A percentile compares a stretch with the other conserved stretches of the same genome.
phyloP scores from a whole-genome alignment of 1,140 invertebrate species.

The Panagrolaimus sp. region DNA sequence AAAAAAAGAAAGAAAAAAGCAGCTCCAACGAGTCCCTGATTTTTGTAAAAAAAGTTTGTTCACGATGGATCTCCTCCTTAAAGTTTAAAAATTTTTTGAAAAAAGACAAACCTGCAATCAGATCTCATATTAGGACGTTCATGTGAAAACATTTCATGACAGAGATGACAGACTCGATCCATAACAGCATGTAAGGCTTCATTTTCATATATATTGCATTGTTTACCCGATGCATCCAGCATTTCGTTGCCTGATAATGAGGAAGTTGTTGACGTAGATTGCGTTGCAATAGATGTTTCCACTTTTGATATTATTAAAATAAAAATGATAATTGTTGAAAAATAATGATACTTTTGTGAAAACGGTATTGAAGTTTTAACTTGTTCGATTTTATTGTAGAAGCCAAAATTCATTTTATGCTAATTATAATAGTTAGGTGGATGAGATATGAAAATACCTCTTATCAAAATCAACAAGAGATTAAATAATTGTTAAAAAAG shows the following conservation, averaged over 20 bases:
- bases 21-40: background rate
- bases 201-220: constrained; percentile 14
- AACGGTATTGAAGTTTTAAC: no score
- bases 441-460: no score
- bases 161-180: background rate
- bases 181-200: constrained; percentile 9
- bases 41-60: background rate
- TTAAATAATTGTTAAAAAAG: no score
- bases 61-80: background rate
- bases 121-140: constrained; percentile 3
- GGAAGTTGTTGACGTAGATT: no score
- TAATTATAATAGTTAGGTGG: no score
- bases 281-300: no score
- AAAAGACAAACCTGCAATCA: constrained; percentile 2
- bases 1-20: constrained; percentile 5
- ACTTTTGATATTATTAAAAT: no score
- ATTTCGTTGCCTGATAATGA: background rate
- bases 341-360: no score
- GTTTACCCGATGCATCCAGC: background rate
- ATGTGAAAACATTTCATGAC: constrained; percentile 13
- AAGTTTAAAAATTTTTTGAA: background rate
- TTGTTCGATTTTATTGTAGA: no score
- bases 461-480: no score
- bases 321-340: no score
- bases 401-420: no score